Evolutionary conservation across 2,113 vertebrate species (phyloP).

Genomic region (Nothocercus nigrocapillus): DNA sequence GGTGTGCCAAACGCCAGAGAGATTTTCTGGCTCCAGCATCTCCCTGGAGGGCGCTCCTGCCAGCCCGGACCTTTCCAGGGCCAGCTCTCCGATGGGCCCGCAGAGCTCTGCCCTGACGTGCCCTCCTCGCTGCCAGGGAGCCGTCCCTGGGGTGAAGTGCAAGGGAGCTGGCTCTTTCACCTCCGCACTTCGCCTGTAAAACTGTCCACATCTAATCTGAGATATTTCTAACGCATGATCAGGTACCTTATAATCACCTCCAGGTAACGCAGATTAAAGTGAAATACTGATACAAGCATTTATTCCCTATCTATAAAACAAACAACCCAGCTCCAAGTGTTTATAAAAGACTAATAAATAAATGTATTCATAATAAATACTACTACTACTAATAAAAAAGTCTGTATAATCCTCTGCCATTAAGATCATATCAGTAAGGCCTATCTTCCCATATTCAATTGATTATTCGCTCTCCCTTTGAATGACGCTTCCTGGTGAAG

Average conservation of each 20-base stretch:
- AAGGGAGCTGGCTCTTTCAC: neutral
- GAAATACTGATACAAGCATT: neutral
- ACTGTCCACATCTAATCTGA: neutral
- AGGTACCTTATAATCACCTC: neutral
- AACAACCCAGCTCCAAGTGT: neutral
- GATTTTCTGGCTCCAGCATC: neutral
- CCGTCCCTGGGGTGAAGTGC: neutral
- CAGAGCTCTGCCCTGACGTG: fast-evolving
- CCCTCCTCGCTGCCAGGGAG: neutral
- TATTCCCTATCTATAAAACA: neutral
- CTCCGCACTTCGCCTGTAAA: neutral
- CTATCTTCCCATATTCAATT: neutral
- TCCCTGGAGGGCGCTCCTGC: neutral
- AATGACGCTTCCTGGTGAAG: neutral
- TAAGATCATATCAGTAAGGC: neutral
- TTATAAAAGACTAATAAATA: neutral
- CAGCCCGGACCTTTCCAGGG: neutral
- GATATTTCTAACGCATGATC: neutral
- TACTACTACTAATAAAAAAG: neutral
- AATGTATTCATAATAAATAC: neutral
- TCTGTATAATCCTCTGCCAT: neutral
- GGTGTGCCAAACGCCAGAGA: neutral
- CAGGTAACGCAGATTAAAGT: neutral
- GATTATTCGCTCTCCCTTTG: neutral
- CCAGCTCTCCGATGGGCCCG: neutral